These are phyloP conservation scores for Megathymus violae DNA, from an alignment of 1,140 invertebrate species.

Conservation along the genomic window DNA sequence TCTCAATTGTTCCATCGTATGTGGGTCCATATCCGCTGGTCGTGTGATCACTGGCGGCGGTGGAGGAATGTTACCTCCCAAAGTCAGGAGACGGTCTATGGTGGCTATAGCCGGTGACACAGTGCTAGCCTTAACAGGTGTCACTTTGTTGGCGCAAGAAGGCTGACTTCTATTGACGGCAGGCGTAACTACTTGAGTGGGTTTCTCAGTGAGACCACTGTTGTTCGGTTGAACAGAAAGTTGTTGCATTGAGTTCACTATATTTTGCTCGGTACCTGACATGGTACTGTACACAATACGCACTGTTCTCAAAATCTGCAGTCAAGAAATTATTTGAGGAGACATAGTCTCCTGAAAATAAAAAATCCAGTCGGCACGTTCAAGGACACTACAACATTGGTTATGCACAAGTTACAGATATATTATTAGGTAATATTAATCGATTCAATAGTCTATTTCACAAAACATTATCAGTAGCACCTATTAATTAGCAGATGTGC, in stretches of 20 bases:
- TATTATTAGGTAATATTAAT: background rate
- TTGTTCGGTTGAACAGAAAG: conserved; percentile 75
- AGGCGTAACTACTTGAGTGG: conserved; percentile 77
- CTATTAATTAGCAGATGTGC: conserved; percentile 33
- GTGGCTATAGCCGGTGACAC: conserved; percentile 78
- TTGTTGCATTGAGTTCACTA: conserved; percentile 80
- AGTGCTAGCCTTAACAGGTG: conserved; percentile 63
- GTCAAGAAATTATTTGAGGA: conserved; percentile 42
- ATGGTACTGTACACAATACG: conserved; percentile 71
- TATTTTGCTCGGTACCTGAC: conserved; percentile 81
- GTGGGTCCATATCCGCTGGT: conserved; percentile 74
- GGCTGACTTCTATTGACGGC: conserved; percentile 72
- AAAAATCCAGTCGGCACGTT: conserved; percentile 39
- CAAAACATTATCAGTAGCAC: conserved; percentile 16
- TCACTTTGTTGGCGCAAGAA: conserved; percentile 56
- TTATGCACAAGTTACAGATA: background rate
- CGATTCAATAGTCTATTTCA: background rate
- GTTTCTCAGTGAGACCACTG: conserved; percentile 77
- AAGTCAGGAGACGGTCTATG: conserved; percentile 71
- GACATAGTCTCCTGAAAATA: conserved; percentile 67
- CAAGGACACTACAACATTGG: conserved; percentile 45
- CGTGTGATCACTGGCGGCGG: conserved; percentile 73
- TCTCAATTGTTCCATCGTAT: conserved; percentile 73
- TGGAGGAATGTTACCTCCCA: conserved; percentile 66
- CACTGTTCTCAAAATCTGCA: conserved; percentile 55